Evolutionary conservation across 2,797 vertebrate genomes (phyloP).

Genomic region (Hippoglossus hippoglossus): DNA sequence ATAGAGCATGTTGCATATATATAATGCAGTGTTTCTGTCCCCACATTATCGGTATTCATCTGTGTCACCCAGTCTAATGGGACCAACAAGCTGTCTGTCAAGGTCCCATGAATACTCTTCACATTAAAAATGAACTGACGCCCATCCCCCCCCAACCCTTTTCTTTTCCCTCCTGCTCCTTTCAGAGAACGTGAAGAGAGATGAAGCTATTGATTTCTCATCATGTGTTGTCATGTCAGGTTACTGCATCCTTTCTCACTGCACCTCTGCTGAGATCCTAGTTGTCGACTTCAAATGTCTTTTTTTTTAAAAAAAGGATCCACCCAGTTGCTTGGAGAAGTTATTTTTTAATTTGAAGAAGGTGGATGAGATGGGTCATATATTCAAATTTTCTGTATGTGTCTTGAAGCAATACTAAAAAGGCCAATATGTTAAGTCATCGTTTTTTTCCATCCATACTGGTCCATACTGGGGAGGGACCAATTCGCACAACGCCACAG

Average conservation of each 20-base stretch:
- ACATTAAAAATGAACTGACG: constrained; percentile 61
- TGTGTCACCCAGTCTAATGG: constrained; percentile 40
- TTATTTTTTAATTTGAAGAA: constrained; percentile 13
- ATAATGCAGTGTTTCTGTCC: constrained; percentile 16
- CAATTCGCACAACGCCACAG: background rate
- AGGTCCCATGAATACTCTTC: constrained; percentile 52
- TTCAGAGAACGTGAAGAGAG: constrained; percentile 53
- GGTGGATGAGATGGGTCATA: constrained; percentile 12
- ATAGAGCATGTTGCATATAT: background rate
- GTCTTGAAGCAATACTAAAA: background rate
- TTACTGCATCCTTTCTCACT: constrained; percentile 65
- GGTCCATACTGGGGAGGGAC: background rate
- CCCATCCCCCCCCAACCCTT: background rate
- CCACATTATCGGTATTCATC: constrained; percentile 51
- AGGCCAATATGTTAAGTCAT: background rate
- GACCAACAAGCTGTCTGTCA: constrained; percentile 56
- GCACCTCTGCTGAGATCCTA: constrained; percentile 35
- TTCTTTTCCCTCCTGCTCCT: constrained; percentile 38
- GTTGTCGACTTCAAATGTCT: constrained; percentile 42
- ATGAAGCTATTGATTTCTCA: constrained; percentile 74
- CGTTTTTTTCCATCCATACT: background rate
- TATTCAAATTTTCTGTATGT: no score
- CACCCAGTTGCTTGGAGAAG: background rate
- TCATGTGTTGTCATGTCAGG: constrained; percentile 70
- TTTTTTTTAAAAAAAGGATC: constrained; percentile 4